Base-by-base conservation (phyloP, 2,113 vertebrate species). In the Sapajus apella region DNA sequence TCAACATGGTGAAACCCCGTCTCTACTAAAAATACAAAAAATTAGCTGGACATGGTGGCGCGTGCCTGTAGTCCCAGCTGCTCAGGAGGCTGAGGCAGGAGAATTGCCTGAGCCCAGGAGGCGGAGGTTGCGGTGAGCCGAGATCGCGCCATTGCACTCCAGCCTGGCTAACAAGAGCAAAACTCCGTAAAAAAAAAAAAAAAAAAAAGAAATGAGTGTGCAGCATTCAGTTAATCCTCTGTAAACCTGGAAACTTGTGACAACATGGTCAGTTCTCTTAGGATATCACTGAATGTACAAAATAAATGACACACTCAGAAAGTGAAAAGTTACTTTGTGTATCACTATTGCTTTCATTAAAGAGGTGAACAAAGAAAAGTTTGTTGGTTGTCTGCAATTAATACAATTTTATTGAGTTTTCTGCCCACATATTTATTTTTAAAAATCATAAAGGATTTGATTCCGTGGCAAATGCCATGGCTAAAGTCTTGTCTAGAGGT, bases 391-490 rank as follows among this genome's bases (percentile, higher is more conserved):
- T 83, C 58, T 89, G 95, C 70, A 85, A 79, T 35, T 75, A 76
- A 75, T 70, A 92, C 90, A 73, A 91, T 45, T 73, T 56, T 94
- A 75, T 21, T 91, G 66, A 10, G n/a, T 50, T 87, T 8, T 35
- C 12, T 23, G 61, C 17, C 47, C 16, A 84, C 16, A 12, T 83
- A 92, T 32, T 86, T 97, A 40, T 76, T 94, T 76, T 4, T 32
- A 96, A 95, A 95, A 90, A 55, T 90, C 25, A 68, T 87, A 66
- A 90, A 40, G n/a, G 30, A 92, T 66, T 89, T 90, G 70, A 93
- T 88, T 95, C 37, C 50, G 90, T 35, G 96, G 93, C 32, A 87
- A 94, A 95, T 77, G 10, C 17, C 50, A 86, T 4, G 5, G n/a
- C 43, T 58, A 89, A 87, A 76, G 25, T 16, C 16, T 80, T 45